These are phyloP conservation scores for Oryzaephilus surinamensis DNA, from an alignment of 1,140 invertebrate species.

Conservation along the genomic window DNA sequence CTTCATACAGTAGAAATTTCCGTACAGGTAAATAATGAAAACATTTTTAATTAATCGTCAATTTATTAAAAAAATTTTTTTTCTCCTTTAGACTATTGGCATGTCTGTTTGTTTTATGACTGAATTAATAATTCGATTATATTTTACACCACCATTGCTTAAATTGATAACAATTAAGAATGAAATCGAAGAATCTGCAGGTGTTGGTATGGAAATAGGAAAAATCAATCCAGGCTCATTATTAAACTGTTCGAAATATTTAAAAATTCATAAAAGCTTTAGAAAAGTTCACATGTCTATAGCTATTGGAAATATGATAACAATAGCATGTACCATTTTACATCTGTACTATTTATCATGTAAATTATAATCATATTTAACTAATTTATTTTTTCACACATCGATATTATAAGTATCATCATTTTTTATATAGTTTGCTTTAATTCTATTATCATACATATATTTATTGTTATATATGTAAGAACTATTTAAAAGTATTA, in stretches of 20 bases:
- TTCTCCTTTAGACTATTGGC: conserved; percentile 49
- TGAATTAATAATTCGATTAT: conserved; percentile 55
- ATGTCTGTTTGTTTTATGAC: conserved; percentile 57
- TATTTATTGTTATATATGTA: no score
- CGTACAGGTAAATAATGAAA: conserved; percentile 23
- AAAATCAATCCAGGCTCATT: conserved; percentile 51
- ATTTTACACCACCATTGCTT: conserved; percentile 55
- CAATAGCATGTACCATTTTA: conserved; percentile 57
- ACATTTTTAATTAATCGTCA: background rate
- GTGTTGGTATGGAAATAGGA: conserved; percentile 61
- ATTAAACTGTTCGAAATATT: conserved; percentile 57
- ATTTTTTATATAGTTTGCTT: no score
- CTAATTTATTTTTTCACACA: no score
- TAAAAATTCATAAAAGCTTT: conserved; percentile 55
- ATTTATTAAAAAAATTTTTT: conserved; percentile 16
- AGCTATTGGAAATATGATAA: conserved; percentile 60
- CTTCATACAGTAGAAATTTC: conserved; percentile 18
- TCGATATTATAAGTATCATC: no score
- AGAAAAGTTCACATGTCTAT: conserved; percentile 55
- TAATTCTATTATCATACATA: no score
- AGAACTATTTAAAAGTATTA: no score
- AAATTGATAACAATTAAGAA: conserved; percentile 55
- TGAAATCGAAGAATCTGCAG: conserved; percentile 55
- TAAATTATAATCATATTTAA: no score
- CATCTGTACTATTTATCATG: conserved; percentile 58